phyloP scores from a whole-genome alignment of 2,888 invertebrate species.

The Pimpla rufipes region DNA sequence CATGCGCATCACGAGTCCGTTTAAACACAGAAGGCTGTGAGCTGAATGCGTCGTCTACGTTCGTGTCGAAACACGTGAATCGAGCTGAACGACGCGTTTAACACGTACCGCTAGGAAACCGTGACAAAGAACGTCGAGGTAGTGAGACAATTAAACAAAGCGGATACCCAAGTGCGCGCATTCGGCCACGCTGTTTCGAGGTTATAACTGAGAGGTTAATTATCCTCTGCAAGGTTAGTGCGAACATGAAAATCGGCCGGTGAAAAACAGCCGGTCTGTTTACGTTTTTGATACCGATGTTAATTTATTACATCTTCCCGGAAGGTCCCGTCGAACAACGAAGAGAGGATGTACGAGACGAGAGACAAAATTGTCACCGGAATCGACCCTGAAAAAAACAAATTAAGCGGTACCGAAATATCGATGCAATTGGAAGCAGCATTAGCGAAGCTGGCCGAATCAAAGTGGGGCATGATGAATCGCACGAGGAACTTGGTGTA shows the following conservation, averaged over 20 bases:
- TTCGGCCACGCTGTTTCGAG: background rate
- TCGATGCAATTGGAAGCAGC: background rate
- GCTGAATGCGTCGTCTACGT: background rate
- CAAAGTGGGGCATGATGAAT: background rate
- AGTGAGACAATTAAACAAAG: background rate
- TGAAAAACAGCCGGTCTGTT: constrained; percentile 1
- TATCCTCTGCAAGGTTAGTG: background rate
- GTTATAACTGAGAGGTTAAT: background rate
- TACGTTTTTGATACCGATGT: constrained; percentile 1
- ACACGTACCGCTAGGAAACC: background rate
- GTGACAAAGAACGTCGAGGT: background rate
- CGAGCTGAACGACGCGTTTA: background rate
- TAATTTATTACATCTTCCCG: background rate
- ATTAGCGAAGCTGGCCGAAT: constrained; percentile 1
- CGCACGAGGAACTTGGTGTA: background rate
- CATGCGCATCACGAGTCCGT: background rate
- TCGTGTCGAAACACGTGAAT: constrained; percentile 1
- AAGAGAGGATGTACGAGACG: constrained; percentile 1
- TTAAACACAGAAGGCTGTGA: background rate
- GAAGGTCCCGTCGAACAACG: background rate
- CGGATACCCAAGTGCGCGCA: background rate
- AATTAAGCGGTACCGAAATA: constrained; percentile 1
- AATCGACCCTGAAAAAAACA: background rate
- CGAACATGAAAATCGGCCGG: background rate
- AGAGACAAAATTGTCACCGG: constrained; percentile 1